Base-by-base conservation (phyloP, 2,113 vertebrate species). In the Origma solitaria region DNA sequence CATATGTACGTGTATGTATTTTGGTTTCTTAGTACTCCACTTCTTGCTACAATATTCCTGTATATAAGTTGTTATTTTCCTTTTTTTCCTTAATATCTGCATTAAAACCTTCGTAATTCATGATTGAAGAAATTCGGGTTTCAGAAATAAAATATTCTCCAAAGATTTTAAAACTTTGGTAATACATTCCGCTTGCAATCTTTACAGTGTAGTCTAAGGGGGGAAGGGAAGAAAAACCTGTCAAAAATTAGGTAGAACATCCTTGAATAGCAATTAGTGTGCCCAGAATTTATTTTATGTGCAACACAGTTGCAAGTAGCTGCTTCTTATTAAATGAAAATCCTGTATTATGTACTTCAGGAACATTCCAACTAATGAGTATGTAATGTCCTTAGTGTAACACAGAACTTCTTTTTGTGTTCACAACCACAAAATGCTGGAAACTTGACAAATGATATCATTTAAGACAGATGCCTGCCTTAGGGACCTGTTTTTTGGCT, bases 381-480 rank as follows among this genome's bases (percentile, higher is more conserved):
- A 93, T 96, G 95, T 96, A 91, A 96, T 87, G 90, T 96, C 96
- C 96, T 97, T 95, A 68, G 96, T 92, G 80, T 96, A 95, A 94
- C 92, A 96, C 94, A 97, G 96, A 92, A 96, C 97, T 98, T 88
- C 93, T 95, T 98, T 97, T 90, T 97, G 91, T 94, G 97, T 97
- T 96, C 94, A 84, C 96, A 94, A 97, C 97, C 97, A 96, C 97
- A 97, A 97, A 96, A 97, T 90, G 96, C 97, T 98, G 97, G 97
- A 98, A 97, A 97, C 95, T 96, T 98, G 98, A 98, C 98, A 98
- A 96, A 98, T 98, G 97, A 97, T 97, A 96, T 97, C 97, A 98
- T 97, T 98, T 97, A 98, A 98, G 98, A 98, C 97, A 97, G 98
- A 98, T 98, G 98, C 97, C 97, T 97, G 98, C 98, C 97, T 95